Evolutionary conservation across 2,888 invertebrate genomes (phyloP), one percentile per base, ranked within the genome.

Genomic region (Aporophyla lueneburgensis): DNA sequence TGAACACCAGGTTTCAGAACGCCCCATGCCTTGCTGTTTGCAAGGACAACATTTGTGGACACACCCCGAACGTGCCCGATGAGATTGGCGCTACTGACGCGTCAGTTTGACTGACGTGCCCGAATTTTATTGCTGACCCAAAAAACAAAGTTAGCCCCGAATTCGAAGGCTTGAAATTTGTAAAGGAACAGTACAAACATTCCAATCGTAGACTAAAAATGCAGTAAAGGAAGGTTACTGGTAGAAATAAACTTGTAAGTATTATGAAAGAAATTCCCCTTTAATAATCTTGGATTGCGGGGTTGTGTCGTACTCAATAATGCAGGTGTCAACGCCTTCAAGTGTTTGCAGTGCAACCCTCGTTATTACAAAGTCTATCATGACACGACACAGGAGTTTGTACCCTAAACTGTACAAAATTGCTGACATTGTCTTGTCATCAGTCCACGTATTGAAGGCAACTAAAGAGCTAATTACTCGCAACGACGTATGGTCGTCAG

Each of bases 391-490:
- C 43, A 43, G 7, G 43, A 46, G 43, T 46, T 12, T 1, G 3
- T 14, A 43, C 24, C 27, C 14, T 56, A 49, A 67, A 40, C 53
- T 53, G 6, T 40, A 62, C 16, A 40, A 63, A 70, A 62, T 76
- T 16, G 24, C 53, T 27, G 24, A 49, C 49, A n/a, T 40, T 14
- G n/a, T n/a, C 54, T 56, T 78, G 63, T 70, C 63, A 49, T 85
- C n/a, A 53, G 54, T 40, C 40, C 24, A 54, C 46, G 12, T 33
- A 72, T 71, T 63, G 59, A 66, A 46, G 21, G 21, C 51, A 63
- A 24, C 27, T 76, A 5, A 58, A 49, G 9, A n/a, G 43, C 54
- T 78, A 86, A 86, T 86, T 76, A 78, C 61, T 78, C 7, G 40
- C 40, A 43, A 21, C 43, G 65, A 75, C 71, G 78, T 73, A 71